These are phyloP conservation scores for Hassar affinis DNA, from an alignment of 2,113 vertebrate genomes.

Conservation along the genomic window DNA sequence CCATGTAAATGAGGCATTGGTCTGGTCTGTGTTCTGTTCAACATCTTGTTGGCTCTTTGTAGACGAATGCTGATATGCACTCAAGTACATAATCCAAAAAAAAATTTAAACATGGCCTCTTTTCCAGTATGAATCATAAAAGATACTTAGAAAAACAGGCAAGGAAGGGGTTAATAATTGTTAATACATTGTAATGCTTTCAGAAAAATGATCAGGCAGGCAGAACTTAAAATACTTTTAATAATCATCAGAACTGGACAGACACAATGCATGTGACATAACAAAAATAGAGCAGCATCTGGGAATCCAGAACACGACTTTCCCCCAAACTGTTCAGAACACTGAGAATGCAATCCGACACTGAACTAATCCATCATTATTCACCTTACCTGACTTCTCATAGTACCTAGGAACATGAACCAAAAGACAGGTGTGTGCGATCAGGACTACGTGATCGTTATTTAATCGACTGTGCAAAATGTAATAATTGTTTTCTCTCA, in stretches of 20 bases:
- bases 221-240: conserved; percentile 17
- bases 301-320: neutral
- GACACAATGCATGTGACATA: neutral
- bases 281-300: conserved; percentile 2
- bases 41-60: neutral
- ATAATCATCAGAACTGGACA: neutral
- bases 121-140: neutral
- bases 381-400: conserved; percentile 9
- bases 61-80: neutral
- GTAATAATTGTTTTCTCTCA: conserved; percentile 26
- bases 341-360: neutral
- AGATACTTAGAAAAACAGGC: neutral
- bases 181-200: neutral
- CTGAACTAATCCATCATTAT: neutral
- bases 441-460: conserved; percentile 4
- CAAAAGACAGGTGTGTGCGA: neutral
- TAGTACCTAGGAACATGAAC: neutral
- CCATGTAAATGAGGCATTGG: neutral
- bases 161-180: neutral
- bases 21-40: neutral
- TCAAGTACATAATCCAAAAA: neutral
- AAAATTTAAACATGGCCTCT: neutral
- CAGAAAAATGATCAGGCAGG: neutral
- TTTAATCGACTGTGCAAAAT: conserved; percentile 41
- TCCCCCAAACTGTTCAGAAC: neutral